These are phyloP conservation scores for Epizoanthus ramosus DNA, from an alignment of 92 coral and sea anemone species.

Conservation along the genomic window DNA sequence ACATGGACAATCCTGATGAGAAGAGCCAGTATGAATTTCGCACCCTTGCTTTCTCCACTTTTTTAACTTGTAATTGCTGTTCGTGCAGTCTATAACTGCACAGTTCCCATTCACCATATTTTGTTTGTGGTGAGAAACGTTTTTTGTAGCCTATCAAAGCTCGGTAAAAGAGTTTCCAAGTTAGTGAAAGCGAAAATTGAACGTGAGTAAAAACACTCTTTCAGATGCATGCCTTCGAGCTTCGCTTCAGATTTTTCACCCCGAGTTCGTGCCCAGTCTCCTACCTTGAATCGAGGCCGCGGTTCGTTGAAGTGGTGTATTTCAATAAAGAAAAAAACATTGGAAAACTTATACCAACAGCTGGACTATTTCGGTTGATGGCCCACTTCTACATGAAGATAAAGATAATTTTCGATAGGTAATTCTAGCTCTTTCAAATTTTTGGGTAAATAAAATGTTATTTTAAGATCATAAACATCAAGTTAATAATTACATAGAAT, in stretches of 20 bases:
- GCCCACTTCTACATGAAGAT: no score
- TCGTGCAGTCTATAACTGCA: conserved; percentile 37
- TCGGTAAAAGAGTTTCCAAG: conserved; percentile 16
- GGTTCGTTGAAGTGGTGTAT: no score
- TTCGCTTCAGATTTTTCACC: conserved; percentile 1
- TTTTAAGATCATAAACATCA: no score
- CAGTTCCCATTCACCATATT: conserved; percentile 40
- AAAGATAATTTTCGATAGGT: no score
- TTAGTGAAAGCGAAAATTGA: conserved; percentile 8
- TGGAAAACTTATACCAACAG: no score
- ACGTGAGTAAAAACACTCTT: conserved; percentile 8
- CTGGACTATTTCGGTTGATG: no score
- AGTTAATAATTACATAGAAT: no score
- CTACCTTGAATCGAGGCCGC: no score
- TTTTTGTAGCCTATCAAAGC: conserved; percentile 29
- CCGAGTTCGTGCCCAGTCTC: conserved; percentile 13
- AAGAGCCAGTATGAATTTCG: conserved; percentile 48
- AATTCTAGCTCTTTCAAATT: no score
- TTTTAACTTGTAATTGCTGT: conserved; percentile 47
- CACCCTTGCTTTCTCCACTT: conserved; percentile 37
- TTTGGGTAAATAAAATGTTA: no score
- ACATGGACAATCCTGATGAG: conserved; percentile 50
- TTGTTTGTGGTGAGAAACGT: conserved; percentile 38
- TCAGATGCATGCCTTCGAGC: no score
- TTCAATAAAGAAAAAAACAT: no score